Evolutionary conservation across 2,113 vertebrate species (phyloP).

Genomic region (Irena cyanogastra): DNA sequence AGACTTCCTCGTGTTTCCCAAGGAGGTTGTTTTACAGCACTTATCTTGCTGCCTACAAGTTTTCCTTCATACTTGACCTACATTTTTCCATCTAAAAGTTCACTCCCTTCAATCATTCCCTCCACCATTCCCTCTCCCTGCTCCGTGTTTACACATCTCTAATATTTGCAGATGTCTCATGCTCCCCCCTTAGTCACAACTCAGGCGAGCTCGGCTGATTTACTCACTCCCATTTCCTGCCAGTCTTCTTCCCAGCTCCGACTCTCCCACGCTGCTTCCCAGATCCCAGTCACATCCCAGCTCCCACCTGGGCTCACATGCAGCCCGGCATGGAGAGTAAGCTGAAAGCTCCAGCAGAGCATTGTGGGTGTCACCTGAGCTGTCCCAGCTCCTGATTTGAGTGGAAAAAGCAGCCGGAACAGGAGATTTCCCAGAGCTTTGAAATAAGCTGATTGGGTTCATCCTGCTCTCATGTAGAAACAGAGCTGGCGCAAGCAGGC

Average conservation of each 20-base stretch:
- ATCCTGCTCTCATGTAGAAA: neutral
- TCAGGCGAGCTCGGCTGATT: neutral
- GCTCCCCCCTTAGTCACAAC: slow-evolving; percentile 25
- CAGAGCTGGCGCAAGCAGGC: neutral
- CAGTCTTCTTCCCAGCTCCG: neutral
- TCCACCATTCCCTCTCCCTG: neutral
- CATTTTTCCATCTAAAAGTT: slow-evolving; percentile 54
- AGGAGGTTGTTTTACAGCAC: neutral
- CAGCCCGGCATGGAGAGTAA: neutral
- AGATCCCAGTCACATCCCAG: neutral
- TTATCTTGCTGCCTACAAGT: neutral
- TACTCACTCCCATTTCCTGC: neutral
- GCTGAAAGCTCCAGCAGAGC: neutral
- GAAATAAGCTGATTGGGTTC: neutral
- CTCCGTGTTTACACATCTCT: slow-evolving; percentile 46
- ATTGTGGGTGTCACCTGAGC: neutral
- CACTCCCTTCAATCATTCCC: slow-evolving; percentile 48
- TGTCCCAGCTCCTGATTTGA: neutral
- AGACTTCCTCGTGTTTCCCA: neutral
- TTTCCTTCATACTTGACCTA: slow-evolving; percentile 42
- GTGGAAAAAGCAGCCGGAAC: neutral
- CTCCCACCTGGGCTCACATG: neutral
- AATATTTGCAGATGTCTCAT: slow-evolving; percentile 27
- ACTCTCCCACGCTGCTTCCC: neutral
- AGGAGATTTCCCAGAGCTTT: neutral